Percentiles rank a stretch among this genome's conserved stretches.
These are phyloP conservation scores for Capricornis sumatraensis DNA, from an alignment of 2,113 vertebrate genomes.

Conservation along the genomic window DNA sequence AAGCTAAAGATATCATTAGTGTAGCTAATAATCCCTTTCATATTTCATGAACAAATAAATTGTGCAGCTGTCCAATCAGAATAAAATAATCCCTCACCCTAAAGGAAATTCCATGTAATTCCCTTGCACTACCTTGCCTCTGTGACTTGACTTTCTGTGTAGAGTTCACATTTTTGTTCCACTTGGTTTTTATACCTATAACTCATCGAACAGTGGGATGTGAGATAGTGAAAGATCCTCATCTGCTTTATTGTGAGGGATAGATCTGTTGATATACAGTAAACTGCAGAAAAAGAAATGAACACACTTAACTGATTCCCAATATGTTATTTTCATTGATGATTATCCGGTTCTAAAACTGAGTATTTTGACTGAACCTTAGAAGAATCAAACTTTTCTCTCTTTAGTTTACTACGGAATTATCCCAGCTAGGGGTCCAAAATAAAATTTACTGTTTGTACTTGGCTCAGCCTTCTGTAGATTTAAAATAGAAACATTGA, in stretches of 20 bases:
- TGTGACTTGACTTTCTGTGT: constrained; percentile 42
- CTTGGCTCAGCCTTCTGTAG: neutral
- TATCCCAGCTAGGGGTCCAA: constrained; percentile 37
- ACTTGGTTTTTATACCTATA: constrained; percentile 37
- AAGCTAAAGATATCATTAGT: constrained; percentile 61
- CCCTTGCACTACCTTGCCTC: constrained; percentile 34
- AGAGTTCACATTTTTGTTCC: constrained; percentile 47
- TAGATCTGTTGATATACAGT: constrained; percentile 36
- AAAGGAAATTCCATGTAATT: constrained; percentile 50
- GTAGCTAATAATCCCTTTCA: constrained; percentile 66
- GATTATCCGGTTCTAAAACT: neutral
- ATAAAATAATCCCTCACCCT: constrained; percentile 49
- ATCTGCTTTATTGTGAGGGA: neutral
- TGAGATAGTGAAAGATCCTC: neutral
- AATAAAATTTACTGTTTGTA: constrained; percentile 62
- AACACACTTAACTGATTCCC: neutral
- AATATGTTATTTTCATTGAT: neutral
- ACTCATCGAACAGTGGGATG: neutral
- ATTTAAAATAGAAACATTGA: constrained; percentile 10
- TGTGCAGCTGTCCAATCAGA: constrained; percentile 67
- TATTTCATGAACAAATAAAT: constrained; percentile 75
- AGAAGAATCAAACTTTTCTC: neutral
- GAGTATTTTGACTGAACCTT: neutral
- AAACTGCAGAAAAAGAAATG: neutral
- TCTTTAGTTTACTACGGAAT: neutral